Percentiles rank a stretch among this genome's conserved stretches.
phyloP scores from a whole-genome alignment of 2,888 invertebrate genomes.

The Alviniconcha strummeri region DNA sequence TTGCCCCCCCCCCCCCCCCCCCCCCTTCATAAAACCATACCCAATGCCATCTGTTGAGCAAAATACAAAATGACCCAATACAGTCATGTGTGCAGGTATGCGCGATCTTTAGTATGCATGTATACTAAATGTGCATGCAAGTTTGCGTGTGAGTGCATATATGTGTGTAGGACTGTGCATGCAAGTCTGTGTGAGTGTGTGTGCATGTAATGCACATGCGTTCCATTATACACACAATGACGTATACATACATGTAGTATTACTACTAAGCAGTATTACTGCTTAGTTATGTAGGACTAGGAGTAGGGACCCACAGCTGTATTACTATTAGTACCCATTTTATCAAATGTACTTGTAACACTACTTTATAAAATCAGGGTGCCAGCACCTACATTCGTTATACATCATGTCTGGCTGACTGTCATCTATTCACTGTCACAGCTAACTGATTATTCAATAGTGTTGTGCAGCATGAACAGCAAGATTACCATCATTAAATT shows the following conservation, averaged over 20 bases:
- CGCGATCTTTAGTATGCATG: background rate
- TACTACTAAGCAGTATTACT: background rate
- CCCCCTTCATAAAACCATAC: background rate
- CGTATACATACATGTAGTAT: background rate
- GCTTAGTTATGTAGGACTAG: too few relatives aligned
- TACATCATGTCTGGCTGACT: too few relatives aligned
- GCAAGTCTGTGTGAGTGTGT: background rate
- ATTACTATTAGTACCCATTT: background rate
- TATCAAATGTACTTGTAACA: too few relatives aligned
- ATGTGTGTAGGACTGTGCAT: background rate
- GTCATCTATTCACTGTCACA: too few relatives aligned
- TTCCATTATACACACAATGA: background rate
- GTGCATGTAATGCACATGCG: background rate
- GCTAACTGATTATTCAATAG: too few relatives aligned
- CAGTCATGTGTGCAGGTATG: background rate
- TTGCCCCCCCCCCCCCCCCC: too few relatives aligned
- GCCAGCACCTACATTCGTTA: too few relatives aligned
- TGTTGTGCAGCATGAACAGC: too few relatives aligned
- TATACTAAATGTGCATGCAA: background rate
- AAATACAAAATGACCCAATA: background rate
- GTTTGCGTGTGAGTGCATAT: background rate
- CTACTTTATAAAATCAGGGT: too few relatives aligned
- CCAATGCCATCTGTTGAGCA: background rate
- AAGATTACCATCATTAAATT: too few relatives aligned
- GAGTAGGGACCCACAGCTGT: background rate